A percentile compares a stretch with the other conserved stretches of the same genome.
phyloP scores from a whole-genome alignment of 2,888 invertebrate species.

The Drosophila mulleri region DNA sequence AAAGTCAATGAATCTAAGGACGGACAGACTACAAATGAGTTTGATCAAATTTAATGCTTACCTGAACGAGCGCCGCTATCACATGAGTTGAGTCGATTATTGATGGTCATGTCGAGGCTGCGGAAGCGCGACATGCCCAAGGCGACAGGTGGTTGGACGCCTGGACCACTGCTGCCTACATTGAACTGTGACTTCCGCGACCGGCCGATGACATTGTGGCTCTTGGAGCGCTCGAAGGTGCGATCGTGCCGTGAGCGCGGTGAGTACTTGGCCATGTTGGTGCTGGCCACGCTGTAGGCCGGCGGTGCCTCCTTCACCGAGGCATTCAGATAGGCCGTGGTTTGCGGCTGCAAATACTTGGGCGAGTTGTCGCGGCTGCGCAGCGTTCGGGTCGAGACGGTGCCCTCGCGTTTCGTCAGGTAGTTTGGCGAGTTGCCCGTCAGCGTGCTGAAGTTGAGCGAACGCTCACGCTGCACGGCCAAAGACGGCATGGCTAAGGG shows the following conservation, averaged over 20 bases:
- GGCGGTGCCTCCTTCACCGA: constrained; percentile 83
- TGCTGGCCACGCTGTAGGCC: constrained; percentile 64
- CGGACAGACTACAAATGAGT: too few species aligned
- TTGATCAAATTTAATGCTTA: neutral
- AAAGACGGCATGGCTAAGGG: constrained; percentile 55
- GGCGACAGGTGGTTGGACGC: constrained; percentile 29
- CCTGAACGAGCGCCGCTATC: constrained; percentile 85
- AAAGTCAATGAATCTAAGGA: too few species aligned
- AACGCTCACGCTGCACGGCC: constrained; percentile 79
- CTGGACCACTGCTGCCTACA: constrained; percentile 63
- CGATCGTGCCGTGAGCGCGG: constrained; percentile 74
- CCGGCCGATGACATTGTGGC: constrained; percentile 83
- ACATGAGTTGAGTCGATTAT: constrained; percentile 85
- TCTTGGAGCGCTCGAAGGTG: constrained; percentile 82
- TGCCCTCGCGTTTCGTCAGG: constrained; percentile 83
- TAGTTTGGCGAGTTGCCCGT: constrained; percentile 85
- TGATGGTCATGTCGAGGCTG: constrained; percentile 87
- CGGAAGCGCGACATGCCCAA: constrained; percentile 87
- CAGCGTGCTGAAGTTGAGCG: constrained; percentile 84
- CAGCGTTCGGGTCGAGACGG: constrained; percentile 64
- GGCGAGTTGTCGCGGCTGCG: constrained; percentile 84
- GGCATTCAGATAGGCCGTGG: constrained; percentile 82
- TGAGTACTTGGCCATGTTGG: constrained; percentile 62
- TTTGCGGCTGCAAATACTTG: constrained; percentile 82
- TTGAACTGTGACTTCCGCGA: constrained; percentile 87